A percentile compares a stretch with the other conserved stretches of the same genome.
Evolutionary conservation across 2,888 invertebrate genomes (phyloP).

Genomic region (Drosophila melanosoma): DNA sequence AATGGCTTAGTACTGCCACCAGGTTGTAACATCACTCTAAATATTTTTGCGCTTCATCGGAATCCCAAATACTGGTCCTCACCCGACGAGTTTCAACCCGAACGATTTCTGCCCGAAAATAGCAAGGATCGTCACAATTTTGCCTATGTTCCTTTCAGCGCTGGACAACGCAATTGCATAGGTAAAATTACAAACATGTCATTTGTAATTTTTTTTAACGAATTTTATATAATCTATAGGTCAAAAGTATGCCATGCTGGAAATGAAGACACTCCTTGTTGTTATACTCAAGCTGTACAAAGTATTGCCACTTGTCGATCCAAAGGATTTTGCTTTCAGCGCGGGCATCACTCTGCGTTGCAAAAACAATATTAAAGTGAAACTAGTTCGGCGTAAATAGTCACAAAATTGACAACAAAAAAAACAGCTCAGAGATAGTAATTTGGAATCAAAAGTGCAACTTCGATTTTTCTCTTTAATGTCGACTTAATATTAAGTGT

Average conservation of each 20-base stretch:
- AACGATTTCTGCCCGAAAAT: constrained; percentile 86
- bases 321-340: constrained; percentile 44
- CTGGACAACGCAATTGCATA: constrained; percentile 83
- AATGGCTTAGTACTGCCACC: constrained; percentile 76
- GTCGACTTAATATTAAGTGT: too few relatives aligned
- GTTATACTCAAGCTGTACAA: constrained; percentile 68
- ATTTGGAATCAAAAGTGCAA: too few relatives aligned
- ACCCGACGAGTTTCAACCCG: constrained; percentile 78
- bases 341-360: constrained; percentile 51
- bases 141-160: constrained; percentile 83
- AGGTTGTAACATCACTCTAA: constrained; percentile 64
- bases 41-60: constrained; percentile 77
- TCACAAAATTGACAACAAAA: too few relatives aligned
- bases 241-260: constrained; percentile 79
- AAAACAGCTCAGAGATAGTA: too few relatives aligned
- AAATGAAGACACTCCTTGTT: constrained; percentile 76
- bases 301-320: constrained; percentile 53
- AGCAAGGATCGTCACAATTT: constrained; percentile 70
- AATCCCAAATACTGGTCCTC: constrained; percentile 73
- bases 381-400: constrained; percentile 45
- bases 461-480: too few relatives aligned
- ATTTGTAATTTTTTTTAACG: background rate
- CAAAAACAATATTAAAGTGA: constrained; percentile 58
- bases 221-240: constrained; percentile 26
- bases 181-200: constrained; percentile 45